Base-by-base conservation (phyloP, 1,140 invertebrate genomes). In the Scaptomyza pallida region DNA sequence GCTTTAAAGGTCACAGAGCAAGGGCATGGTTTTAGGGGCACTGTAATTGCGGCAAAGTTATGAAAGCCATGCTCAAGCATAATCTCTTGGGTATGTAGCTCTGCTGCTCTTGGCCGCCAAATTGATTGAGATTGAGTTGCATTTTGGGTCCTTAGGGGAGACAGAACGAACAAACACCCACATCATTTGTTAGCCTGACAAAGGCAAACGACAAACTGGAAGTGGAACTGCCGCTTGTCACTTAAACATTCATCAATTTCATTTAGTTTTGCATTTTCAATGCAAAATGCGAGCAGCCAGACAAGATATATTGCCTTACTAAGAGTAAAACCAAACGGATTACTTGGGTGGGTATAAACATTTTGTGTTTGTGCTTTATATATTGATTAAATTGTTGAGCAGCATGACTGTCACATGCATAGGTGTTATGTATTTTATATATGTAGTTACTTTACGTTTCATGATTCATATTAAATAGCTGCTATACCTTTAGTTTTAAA, bases 201-300 rank as follows among this genome's bases (percentile, higher is more conserved):
- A 45, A 45, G 50, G 50, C 50, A 23, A 56, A 19, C 15, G 19
- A 12, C 26, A 26, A 45, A 33, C 55, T n/a, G 70, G 71, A 75
- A 79, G 47, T 35, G 54, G 56, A 51, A 45, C 72, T 76, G 72
- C 64, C 76, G 47, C 72, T 73, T 78, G 76, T 83, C 81, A 81
- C 52, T 62, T 51, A 62, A 61, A 48, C 61, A 77, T 80, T 86
- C 76, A 85, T 85, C 81, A 86, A 85, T 86, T 80, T 77, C 60
- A 77, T 67, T 85, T 69, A 80, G 54, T 67, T 77, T 77, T 72
- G 72, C 69, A 85, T 86, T 77, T 73, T 62, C 63, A 71, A 68
- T 40, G 74, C n/a, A 62, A 82, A 82, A 68, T n/a, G 3, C 40
- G 16, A 44, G 17, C 16, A 40, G 35, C n/a, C 21, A 23, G 45